Conservation (phyloP, 30 jellyfish, hydroid and myxozoan species). For the Pelagia noctiluca region DNA sequence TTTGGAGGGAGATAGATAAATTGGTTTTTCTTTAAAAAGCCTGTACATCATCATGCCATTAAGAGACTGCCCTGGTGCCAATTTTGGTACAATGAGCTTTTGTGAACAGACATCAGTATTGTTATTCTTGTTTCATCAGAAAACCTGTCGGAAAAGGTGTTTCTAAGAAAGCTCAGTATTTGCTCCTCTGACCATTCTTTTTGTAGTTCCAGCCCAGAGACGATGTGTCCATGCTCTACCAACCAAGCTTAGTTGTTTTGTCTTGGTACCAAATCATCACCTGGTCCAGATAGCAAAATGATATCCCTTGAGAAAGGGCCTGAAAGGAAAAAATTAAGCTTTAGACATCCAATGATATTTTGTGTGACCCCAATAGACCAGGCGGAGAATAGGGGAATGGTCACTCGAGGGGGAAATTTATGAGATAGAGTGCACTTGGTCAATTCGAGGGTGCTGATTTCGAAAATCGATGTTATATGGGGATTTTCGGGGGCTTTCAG, state of each 20-base stretch:
- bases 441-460: too few relatives aligned
- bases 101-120: constrained; percentile 30
- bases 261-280: constrained; percentile 19
- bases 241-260: constrained; percentile 18
- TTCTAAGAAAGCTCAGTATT: background rate
- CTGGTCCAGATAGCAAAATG: constrained; percentile 22
- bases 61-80: constrained; percentile 37
- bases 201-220: constrained; percentile 17
- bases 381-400: too few relatives aligned
- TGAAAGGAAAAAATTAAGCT: background rate
- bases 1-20: constrained; percentile 6
- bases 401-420: too few relatives aligned
- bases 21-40: constrained; percentile 22
- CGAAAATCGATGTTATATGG: too few relatives aligned
- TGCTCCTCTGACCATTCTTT: constrained; percentile 33
- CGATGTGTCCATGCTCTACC: constrained; percentile 22
- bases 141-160: background rate
- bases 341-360: too few relatives aligned
- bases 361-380: too few relatives aligned
- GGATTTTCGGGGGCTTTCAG: too few relatives aligned
- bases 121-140: background rate
- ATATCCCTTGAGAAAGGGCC: constrained; percentile 13
- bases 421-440: too few relatives aligned
- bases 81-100: constrained; percentile 11
- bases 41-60: constrained; percentile 30